Evolutionary conservation across 2,113 vertebrate species (phyloP), one percentile per base, ranked within the genome.

Genomic region (Rhinolophus sinicus): DNA sequence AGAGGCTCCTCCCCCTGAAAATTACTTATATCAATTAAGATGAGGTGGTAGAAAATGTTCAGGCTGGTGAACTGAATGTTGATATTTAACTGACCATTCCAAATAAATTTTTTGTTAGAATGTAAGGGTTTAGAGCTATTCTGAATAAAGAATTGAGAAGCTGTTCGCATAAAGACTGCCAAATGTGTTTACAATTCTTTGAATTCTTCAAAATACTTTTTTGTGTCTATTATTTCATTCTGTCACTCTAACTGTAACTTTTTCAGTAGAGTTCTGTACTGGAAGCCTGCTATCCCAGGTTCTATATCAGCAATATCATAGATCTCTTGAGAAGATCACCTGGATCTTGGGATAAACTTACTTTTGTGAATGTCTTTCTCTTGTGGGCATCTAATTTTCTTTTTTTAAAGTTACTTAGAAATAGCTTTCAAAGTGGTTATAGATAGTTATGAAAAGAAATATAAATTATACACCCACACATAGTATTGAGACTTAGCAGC

Each of bases 401-500:
- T 81, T 94, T 6, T 44, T 44, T 44, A 6, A 93, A 96, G 62
- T 96, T 95, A 44, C 69, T 96, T 58, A 12, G 72, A n/a, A 65
- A 95, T 90, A 96, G 77, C 94, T 86, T 81, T 90, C 81, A 90
- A 96, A 87, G 38, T 83, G 67, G 35, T 56, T 80, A 64, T 50
- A 54, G 52, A 4, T 44, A 94, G 91, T 84, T 98, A 91, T 96
- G 97, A 96, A 97, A 96, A 96, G 62, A 97, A 96, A 95, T 96
- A 88, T 86, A 78, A 94, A 75, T 95, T 97, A 91, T 11, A 93
- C 52, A 93, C 38, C 76, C 67, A 69, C 91, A 90, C 72, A 85
- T 40, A 85, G 24, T 28, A 85, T 94, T 96, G 67, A 90, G 87
- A 93, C 52, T 94, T 92, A 95, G 54, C 91, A 96, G 47, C 70